Evolutionary conservation across 2,797 vertebrate genomes (phyloP).

Genomic region (Artibeus lituratus): DNA sequence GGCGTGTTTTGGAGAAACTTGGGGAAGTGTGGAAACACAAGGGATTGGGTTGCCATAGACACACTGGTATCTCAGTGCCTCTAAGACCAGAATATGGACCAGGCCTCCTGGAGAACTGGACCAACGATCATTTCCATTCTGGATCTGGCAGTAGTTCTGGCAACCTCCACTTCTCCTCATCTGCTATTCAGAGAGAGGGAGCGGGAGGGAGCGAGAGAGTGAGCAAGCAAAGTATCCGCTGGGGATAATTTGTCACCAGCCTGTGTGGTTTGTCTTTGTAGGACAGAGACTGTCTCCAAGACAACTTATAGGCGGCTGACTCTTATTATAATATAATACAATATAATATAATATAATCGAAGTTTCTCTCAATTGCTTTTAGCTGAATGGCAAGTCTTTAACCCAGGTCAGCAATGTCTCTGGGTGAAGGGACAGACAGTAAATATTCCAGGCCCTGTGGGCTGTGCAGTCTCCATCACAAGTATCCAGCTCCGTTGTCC

Average conservation of each 20-base stretch:
- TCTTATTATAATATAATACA: neutral
- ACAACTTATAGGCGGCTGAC: neutral
- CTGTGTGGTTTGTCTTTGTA: neutral
- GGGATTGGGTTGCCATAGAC: neutral
- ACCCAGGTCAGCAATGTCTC: neutral
- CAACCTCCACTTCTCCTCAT: neutral
- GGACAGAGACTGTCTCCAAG: neutral
- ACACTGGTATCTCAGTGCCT: neutral
- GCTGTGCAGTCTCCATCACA: neutral
- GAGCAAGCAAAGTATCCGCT: neutral
- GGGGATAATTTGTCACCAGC: neutral
- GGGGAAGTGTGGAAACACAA: neutral
- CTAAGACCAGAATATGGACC: neutral
- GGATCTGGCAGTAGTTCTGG: neutral
- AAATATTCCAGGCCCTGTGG: neutral
- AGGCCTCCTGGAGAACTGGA: neutral
- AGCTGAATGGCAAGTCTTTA: neutral
- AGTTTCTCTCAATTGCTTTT: neutral
- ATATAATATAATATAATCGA: neutral
- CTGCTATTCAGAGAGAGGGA: neutral
- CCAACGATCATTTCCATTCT: neutral
- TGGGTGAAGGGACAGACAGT: neutral
- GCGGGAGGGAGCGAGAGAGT: neutral
- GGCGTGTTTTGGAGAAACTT: neutral
- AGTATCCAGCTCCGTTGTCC: accelerated